Percentiles rank a stretch among this genome's conserved stretches.
These are phyloP conservation scores for Macropis europaea DNA, from an alignment of 2,888 invertebrate genomes.

Conservation along the genomic window DNA sequence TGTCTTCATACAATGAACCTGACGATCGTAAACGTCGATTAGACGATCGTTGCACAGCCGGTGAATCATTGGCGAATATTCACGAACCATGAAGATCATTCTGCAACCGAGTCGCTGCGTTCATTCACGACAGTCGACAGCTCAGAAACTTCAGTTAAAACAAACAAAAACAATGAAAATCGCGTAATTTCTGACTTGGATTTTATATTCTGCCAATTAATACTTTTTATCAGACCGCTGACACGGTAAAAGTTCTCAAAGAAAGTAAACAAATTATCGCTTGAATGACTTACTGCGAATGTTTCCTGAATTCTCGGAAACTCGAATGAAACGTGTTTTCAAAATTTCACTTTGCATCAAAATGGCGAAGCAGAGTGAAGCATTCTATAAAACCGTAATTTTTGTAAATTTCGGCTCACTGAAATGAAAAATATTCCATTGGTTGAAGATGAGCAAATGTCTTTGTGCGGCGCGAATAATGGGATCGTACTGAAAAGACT, in stretches of 20 bases:
- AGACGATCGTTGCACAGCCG: slow-evolving; percentile 23
- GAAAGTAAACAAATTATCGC: too few relatives aligned
- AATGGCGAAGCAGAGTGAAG: too few relatives aligned
- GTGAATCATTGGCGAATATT: slow-evolving; percentile 51
- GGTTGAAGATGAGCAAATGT: too few relatives aligned
- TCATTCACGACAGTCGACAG: slow-evolving; percentile 34
- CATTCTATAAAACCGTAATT: too few relatives aligned
- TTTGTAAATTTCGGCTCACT: too few relatives aligned
- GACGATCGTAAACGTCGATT: slow-evolving; percentile 8
- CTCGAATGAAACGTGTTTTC: too few relatives aligned
- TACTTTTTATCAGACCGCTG: neutral
- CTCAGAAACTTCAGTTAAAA: slow-evolving; percentile 19
- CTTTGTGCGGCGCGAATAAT: too few relatives aligned
- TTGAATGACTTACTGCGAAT: too few relatives aligned
- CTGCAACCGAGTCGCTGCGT: slow-evolving; percentile 36
- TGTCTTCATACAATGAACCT: slow-evolving; percentile 39
- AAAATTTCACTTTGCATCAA: too few relatives aligned
- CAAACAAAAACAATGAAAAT: slow-evolving; percentile 1
- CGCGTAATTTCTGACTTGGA: neutral
- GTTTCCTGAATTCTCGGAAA: too few relatives aligned
- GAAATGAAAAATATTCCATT: too few relatives aligned
- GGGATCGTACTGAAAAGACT: too few relatives aligned
- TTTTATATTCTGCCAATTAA: neutral
- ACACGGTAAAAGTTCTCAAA: neutral
- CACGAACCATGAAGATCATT: slow-evolving; percentile 21